A percentile compares a stretch with the other conserved stretches of the same genome.
Conservation (phyloP, 2,797 vertebrate genomes). For the Peromyscus aztecus region DNA sequence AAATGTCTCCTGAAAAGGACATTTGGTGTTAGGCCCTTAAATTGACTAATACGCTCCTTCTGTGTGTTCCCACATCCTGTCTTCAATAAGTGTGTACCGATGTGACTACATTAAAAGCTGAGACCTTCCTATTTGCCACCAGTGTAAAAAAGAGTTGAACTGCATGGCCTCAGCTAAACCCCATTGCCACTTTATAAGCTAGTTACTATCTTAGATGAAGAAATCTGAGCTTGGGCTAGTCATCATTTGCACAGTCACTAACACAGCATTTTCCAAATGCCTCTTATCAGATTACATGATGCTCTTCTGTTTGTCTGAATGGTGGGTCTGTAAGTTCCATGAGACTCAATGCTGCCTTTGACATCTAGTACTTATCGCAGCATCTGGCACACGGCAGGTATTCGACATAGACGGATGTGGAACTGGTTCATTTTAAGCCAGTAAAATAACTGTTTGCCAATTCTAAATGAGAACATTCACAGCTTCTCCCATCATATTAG, state of each 20-base stretch:
- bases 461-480: neutral
- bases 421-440: neutral
- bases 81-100: neutral
- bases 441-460: conserved; percentile 17
- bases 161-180: neutral
- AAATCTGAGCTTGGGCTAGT: neutral
- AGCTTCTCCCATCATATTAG: neutral
- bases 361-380: rapidly evolving
- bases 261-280: neutral
- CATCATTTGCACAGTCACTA: neutral
- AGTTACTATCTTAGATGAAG: neutral
- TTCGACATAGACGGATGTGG: neutral
- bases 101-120: neutral
- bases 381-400: neutral
- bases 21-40: neutral
- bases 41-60: neutral
- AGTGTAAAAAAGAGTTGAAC: neutral
- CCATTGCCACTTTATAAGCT: neutral
- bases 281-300: neutral
- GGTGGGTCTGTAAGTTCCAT: neutral
- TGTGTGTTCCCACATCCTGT: neutral
- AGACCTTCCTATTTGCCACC: neutral
- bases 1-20: neutral
- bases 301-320: neutral
- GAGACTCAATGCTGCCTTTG: neutral